Evolutionary conservation across 2,113 vertebrate genomes (phyloP).

Genomic region (Colaptes auratus): DNA sequence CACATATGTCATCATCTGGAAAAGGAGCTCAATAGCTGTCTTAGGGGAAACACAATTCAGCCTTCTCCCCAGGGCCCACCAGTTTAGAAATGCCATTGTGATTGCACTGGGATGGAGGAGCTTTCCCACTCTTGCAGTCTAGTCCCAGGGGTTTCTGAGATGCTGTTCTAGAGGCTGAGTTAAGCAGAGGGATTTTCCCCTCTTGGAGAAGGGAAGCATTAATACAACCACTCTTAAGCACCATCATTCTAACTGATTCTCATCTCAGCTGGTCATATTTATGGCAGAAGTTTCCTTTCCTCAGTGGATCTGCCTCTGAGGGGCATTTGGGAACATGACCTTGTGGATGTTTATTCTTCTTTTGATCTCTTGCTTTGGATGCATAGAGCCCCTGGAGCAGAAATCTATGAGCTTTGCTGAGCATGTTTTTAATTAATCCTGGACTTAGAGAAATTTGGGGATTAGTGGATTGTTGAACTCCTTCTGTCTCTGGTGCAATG

Average conservation of each 20-base stretch:
- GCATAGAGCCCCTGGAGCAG: not conserved
- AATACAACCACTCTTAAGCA: not conserved
- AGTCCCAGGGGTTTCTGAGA: not conserved
- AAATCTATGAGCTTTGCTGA: constrained; percentile 12
- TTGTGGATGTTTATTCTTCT: not conserved
- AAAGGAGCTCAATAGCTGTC: not conserved
- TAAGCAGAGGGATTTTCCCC: not conserved
- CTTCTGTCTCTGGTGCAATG: not conserved
- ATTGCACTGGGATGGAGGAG: not conserved
- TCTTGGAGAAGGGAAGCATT: not conserved
- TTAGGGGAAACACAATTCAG: not conserved
- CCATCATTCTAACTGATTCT: not conserved
- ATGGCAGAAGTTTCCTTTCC: not conserved
- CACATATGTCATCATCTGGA: not conserved
- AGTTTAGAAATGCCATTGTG: not conserved
- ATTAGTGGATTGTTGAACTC: constrained; percentile 31
- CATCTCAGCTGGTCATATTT: not conserved
- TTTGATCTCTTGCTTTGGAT: constrained; percentile 23
- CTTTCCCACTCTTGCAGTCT: not conserved
- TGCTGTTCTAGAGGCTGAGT: not conserved
- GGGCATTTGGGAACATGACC: not conserved
- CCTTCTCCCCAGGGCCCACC: not conserved
- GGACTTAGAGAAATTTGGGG: constrained; percentile 20
- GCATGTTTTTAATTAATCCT: constrained; percentile 42
- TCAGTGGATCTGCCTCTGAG: not conserved